These are phyloP conservation scores for Nebria salina DNA, from an alignment of 2,888 invertebrate species.

Conservation along the genomic window DNA sequence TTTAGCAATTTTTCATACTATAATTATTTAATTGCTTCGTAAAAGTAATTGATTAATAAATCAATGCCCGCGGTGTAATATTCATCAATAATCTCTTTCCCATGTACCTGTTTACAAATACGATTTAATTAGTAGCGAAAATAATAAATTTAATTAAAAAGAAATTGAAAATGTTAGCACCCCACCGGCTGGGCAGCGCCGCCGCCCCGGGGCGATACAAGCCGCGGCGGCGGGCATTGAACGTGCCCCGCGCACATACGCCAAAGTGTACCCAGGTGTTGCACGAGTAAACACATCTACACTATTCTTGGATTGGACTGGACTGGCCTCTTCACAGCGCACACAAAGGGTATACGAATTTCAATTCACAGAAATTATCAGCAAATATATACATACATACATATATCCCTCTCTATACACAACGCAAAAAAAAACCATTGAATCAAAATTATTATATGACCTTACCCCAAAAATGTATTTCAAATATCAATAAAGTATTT, in stretches of 20 bases:
- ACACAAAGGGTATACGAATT: neutral
- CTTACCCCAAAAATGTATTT: no score
- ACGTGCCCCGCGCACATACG: neutral
- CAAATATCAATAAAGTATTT: no score
- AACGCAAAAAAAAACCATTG: no score
- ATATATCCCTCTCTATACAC: no score
- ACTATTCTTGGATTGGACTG: constrained; percentile 37
- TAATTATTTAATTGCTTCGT: neutral
- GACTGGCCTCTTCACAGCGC: constrained; percentile 5
- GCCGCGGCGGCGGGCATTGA: neutral
- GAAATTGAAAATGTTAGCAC: neutral
- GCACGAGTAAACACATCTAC: constrained; percentile 23
- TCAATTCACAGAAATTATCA: neutral
- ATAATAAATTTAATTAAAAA: no score
- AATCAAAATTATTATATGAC: no score
- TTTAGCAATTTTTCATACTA: neutral
- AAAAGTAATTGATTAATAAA: neutral
- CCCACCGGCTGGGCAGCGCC: constrained; percentile 12
- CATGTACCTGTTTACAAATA: no score
- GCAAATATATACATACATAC: neutral
- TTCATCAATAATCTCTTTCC: no score
- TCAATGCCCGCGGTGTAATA: neutral
- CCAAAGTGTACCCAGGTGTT: constrained; percentile 44
- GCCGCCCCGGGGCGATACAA: constrained; percentile 23
- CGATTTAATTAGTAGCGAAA: no score